Evolutionary conservation across 2,888 invertebrate species (phyloP), one percentile per base, ranked within the genome.

Genomic region (Luperina nickerlii): DNA sequence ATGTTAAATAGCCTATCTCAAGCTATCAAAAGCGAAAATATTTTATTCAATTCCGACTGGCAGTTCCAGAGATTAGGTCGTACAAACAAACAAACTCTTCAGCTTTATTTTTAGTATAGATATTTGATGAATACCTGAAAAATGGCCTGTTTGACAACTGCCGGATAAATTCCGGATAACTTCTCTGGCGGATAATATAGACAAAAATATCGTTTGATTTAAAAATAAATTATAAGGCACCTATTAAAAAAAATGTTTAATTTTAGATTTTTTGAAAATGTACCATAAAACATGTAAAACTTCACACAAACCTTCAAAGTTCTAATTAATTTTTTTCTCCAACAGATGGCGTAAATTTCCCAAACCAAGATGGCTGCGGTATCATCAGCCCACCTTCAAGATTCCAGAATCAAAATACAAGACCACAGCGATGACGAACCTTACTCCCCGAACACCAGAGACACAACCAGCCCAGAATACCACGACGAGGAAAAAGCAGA

Each of bases 391-490:
- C 96, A 96, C 89, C 92, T 95, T 60, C 95, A 94, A 87, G 95
- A 96, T 80, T 92, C 94, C 74, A 78, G 89, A 63, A 96, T 96
- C 67, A 96, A 97, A 85, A 95, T 96, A 60, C 96, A 96, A 83
- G 96, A 96, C 48, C 94, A 95, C 67, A 96, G 96, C 90, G 97
- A 97, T 80, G 97, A 97, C 70, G 97, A 97, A 72, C 93, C 95
- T 0, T 97, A 96, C 78, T 97, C 96, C 15, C 96, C 96, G 0
- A 95, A 93, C 87, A 95, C 96, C 0, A 92, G 95, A 81, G 96
- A 96, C 86, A 95, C 96, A 0, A 95, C 93, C 74, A 95, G 94
- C 69, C 96, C 96, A 0, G 96, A 96, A 69, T 96, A 94, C 85
- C 94, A 94, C 20, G 96, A 96, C 9, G 96, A 96, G 4, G 96